Evolutionary conservation across 1,140 invertebrate genomes (phyloP), one percentile per base, ranked within the genome.

Genomic region (Eriosoma lanigerum): DNA sequence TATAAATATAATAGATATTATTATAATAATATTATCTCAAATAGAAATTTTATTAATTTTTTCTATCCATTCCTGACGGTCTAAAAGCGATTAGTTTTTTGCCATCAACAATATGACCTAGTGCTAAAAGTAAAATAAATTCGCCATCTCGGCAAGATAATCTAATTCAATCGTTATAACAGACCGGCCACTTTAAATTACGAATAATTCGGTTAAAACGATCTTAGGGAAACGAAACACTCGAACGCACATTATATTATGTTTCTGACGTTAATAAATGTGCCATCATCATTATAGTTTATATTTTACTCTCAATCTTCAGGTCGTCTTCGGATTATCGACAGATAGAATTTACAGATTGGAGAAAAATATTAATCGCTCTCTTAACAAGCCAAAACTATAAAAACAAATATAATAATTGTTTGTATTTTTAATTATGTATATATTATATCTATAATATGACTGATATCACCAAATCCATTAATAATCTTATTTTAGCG

Each of bases 271-370:
- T 62, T 62, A 62, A 32, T 4, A 62, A 62, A 32, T 62, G 19
- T 62, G 60, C 60, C 60, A 62, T 62, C 60, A 26, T 62, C 60
- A 62, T 62, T 62, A 62, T 62, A 38, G 8, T 38, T 38, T 4
- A 4, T 38, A 38, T 38, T 38, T 62, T 62, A 62, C 29, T 62
- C 26, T 62, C 24, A 62, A 15, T 8, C 24, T 32, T 24, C 26
- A 15, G 26, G 26, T 62, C 60, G 9, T 62, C 60, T 62, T 62
- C 19, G 17, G 26, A 32, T n/a, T n/a, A n/a, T n/a, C 32, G 32
- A 0, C 29, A 62, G 3, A 62, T 8, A 62, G 9, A n/a, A 32
- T 62, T 62, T 29, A 19, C 60, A 19, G 19, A 32, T 62, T 32
- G 17, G 29, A 19, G 60, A 32, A 62, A 32, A 62, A 32, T 62